Percentiles rank a stretch among this genome's conserved stretches.
Evolutionary conservation across 2,888 invertebrate species (phyloP).

Genomic region (Agrochola lychnidis): DNA sequence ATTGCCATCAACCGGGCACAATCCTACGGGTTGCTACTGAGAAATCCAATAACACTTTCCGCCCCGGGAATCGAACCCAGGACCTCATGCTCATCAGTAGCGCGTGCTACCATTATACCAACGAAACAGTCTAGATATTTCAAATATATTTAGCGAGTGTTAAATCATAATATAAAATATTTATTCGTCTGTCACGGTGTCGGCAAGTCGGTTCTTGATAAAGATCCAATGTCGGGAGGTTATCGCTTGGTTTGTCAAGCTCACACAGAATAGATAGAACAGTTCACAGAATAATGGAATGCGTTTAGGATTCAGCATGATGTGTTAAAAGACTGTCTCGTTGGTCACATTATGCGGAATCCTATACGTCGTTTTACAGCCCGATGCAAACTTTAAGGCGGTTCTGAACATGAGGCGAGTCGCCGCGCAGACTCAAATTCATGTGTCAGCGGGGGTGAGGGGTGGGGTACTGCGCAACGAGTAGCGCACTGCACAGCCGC

Average conservation of each 20-base stretch:
- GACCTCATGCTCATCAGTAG: no score
- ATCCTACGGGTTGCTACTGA: no score
- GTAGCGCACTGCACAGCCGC: no score
- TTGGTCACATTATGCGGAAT: conserved; percentile 35
- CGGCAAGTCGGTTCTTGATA: conserved; percentile 30
- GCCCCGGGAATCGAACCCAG: no score
- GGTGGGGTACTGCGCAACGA: no score
- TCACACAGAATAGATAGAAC: conserved; percentile 38
- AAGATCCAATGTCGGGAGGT: conserved; percentile 50
- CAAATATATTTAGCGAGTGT: neutral
- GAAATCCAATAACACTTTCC: no score
- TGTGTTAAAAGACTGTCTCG: neutral
- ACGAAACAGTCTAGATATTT: neutral
- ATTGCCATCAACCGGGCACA: no score
- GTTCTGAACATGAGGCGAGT: no score
- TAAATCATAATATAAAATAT: conserved; percentile 25
- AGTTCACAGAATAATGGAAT: conserved; percentile 23
- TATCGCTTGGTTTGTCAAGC: conserved; percentile 43
- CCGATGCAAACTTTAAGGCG: no score
- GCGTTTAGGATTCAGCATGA: conserved; percentile 47
- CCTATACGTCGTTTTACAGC: conserved; percentile 14
- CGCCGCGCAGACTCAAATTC: no score
- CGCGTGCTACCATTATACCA: no score
- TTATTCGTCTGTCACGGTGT: conserved; percentile 11
- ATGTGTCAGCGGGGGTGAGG: no score